Evolutionary conservation across 2,113 vertebrate genomes (phyloP).

Genomic region (Halichoerus grypus): DNA sequence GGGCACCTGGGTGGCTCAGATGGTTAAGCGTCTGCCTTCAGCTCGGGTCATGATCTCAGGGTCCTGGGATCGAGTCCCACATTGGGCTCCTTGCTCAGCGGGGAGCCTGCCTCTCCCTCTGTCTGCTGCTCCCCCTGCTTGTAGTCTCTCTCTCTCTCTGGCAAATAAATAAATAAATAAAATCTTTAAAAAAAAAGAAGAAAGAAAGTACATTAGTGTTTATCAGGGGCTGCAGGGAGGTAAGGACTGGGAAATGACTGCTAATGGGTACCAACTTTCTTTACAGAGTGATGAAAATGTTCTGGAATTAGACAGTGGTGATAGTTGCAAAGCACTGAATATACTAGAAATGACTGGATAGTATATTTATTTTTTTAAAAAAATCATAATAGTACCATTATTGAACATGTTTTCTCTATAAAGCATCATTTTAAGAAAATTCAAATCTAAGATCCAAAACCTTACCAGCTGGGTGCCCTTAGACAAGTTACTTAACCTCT

Average conservation of each 20-base stretch:
- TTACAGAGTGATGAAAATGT: not conserved
- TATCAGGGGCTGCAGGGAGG: not conserved
- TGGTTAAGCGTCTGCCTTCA: too few relatives aligned
- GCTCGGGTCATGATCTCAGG: too few relatives aligned
- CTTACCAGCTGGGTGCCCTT: not conserved
- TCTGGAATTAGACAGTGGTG: not conserved
- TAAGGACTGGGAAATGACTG: not conserved
- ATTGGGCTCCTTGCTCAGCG: too few relatives aligned
- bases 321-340: not conserved
- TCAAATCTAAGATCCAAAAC: not conserved
- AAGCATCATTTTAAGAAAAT: not conserved
- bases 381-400: not conserved
- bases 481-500: slow-evolving; percentile 32
- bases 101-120: too few relatives aligned
- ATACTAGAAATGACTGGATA: not conserved
- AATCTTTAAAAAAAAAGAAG: too few relatives aligned
- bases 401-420: not conserved
- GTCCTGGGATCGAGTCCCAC: too few relatives aligned
- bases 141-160: too few relatives aligned
- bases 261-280: not conserved
- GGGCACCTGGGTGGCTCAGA: too few relatives aligned
- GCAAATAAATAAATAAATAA: too few relatives aligned
- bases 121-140: too few relatives aligned
- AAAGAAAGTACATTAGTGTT: not conserved
- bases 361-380: not conserved